Conservation (phyloP, 2,113 vertebrate species). For the Morone chrysops region DNA sequence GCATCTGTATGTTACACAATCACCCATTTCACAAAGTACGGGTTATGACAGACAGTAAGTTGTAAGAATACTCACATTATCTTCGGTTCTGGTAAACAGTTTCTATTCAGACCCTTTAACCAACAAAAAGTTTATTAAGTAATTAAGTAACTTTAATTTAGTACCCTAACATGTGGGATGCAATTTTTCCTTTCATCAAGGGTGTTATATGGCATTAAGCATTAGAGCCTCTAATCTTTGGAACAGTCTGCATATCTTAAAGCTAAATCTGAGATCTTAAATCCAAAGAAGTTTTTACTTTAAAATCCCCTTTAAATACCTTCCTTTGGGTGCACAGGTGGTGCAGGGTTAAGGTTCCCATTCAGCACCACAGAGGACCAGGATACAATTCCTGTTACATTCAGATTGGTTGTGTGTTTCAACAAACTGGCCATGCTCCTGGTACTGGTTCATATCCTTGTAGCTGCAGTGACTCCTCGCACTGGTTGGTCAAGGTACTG, state of each 20-base stretch:
- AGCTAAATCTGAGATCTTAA: constrained; percentile 23
- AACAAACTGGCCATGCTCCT: background rate
- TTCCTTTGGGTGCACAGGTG: constrained; percentile 16
- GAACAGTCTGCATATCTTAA: constrained; percentile 17
- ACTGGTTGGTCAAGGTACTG: background rate
- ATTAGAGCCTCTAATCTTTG: constrained; percentile 27
- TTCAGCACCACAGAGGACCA: background rate
- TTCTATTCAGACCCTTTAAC: background rate
- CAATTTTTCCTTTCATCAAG: background rate
- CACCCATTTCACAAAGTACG: background rate
- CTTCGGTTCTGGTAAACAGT: background rate
- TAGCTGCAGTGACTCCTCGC: background rate
- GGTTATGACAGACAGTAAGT: background rate
- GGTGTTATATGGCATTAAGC: background rate
- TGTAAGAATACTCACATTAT: no score
- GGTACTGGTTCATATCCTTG: background rate
- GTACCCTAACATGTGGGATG: background rate
- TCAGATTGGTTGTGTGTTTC: background rate
- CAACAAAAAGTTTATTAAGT: background rate
- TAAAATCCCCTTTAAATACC: constrained; percentile 2
- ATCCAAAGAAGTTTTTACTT: background rate
- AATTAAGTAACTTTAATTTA: background rate
- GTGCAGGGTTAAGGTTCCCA: background rate
- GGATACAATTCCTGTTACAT: background rate
- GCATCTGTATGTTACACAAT: background rate